Evolutionary conservation across 2,113 vertebrate species (phyloP).

Genomic region (Mus musculus): DNA sequence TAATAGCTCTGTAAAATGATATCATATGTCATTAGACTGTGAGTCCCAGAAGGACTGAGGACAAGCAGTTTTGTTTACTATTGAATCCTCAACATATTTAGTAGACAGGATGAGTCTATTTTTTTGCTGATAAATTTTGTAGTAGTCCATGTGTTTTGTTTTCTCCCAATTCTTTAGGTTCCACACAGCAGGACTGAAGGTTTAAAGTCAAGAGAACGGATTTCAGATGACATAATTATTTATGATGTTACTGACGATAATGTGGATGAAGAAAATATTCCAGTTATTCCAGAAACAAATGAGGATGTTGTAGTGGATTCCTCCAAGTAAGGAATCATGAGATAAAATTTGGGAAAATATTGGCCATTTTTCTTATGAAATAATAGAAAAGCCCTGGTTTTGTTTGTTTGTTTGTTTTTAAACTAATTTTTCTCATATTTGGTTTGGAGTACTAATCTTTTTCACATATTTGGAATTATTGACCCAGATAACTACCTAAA

Average conservation of each 20-base stretch:
- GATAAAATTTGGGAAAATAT: slow-evolving; percentile 56
- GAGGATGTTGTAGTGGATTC: slow-evolving; percentile 86
- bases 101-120: not conserved
- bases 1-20: not conserved
- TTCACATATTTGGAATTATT: slow-evolving; percentile 39
- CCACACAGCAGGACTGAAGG: slow-evolving; percentile 88
- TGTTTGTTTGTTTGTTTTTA: not conserved
- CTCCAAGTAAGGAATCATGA: slow-evolving; percentile 86
- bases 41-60: not conserved
- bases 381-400: not conserved
- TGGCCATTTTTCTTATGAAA: slow-evolving; percentile 20
- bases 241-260: slow-evolving; percentile 93
- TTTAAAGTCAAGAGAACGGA: slow-evolving; percentile 89
- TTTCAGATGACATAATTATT: slow-evolving; percentile 95
- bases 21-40: not conserved
- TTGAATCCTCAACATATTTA: slow-evolving; percentile 30
- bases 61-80: not conserved
- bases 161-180: slow-evolving; percentile 81
- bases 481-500: not conserved
- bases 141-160: slow-evolving; percentile 5
- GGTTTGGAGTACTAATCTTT: not conserved
- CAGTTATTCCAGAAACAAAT: slow-evolving; percentile 86
- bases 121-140: not conserved
- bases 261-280: slow-evolving; percentile 86
- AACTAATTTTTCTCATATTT: not conserved